These are phyloP conservation scores for Dryomyza anilis DNA, from an alignment of 2,888 invertebrate species.

Conservation along the genomic window DNA sequence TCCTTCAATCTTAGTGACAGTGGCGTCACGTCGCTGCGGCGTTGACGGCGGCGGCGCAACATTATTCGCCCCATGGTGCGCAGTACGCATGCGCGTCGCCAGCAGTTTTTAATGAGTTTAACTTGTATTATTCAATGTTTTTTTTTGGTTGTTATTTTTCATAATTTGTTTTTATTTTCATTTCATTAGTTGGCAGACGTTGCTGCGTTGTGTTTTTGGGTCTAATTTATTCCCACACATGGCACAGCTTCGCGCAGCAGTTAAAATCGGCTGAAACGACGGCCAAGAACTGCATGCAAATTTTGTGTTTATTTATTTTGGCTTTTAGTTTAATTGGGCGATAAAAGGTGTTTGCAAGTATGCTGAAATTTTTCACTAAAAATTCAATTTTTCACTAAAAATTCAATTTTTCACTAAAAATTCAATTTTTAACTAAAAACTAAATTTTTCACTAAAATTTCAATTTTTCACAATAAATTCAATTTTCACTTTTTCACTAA, in stretches of 20 bases:
- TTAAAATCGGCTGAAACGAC: no score
- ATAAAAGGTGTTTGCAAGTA: background rate
- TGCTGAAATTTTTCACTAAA: no score
- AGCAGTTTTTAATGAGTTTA: constrained; percentile 43
- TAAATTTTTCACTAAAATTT: no score
- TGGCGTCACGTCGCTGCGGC: no score
- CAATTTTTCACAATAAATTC: no score
- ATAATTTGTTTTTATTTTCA: constrained; percentile 22
- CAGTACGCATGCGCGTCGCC: constrained; percentile 6
- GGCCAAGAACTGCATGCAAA: background rate
- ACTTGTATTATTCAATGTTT: constrained; percentile 41
- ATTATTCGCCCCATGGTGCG: background rate
- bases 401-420: no score
- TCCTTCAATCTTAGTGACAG: no score
- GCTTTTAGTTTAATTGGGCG: constrained; percentile 12
- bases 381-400: no score
- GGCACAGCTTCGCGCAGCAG: background rate
- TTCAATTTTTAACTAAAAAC: no score
- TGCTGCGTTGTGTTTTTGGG: background rate
- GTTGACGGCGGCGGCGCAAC: constrained; percentile 17
- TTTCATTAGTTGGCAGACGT: constrained; percentile 16
- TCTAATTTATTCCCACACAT: constrained; percentile 24
- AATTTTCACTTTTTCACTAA: no score
- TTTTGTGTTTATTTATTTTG: constrained; percentile 5
- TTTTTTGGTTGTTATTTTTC: constrained; percentile 23